phyloP scores from a whole-genome alignment of 2,113 vertebrate genomes.

The Gyps fulvus region DNA sequence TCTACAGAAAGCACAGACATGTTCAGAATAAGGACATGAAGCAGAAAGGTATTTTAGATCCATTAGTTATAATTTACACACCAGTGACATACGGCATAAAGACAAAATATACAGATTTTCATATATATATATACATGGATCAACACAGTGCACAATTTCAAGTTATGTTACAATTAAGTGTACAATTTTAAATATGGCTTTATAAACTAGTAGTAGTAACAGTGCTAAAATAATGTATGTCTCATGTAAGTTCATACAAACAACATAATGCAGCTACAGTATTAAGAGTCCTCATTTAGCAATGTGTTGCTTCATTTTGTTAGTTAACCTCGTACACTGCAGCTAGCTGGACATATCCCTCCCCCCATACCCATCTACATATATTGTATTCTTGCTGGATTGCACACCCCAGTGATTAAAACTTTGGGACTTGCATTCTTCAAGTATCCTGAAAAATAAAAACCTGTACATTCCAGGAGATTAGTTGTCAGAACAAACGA shows the following conservation, averaged over 20 bases:
- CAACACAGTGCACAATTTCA: conserved; percentile 70
- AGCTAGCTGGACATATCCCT: neutral
- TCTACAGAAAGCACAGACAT: neutral
- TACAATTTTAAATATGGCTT: conserved; percentile 80
- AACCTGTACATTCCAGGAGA: neutral
- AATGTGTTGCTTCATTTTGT: neutral
- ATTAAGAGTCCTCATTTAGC: neutral
- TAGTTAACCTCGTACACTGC: neutral
- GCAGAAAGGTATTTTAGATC: conserved; percentile 65
- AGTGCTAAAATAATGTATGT: conserved; percentile 64
- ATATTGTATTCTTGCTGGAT: neutral
- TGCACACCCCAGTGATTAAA: neutral
- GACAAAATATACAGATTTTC: conserved; percentile 76
- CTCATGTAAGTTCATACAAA: conserved; percentile 52
- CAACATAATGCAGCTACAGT: conserved; percentile 37
- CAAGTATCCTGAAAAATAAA: conserved; percentile 27
- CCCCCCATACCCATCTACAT: neutral
- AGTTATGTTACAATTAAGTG: conserved; percentile 77
- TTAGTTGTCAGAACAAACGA: neutral
- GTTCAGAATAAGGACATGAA: conserved; percentile 57
- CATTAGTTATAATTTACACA: conserved; percentile 75
- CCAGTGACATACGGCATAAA: conserved; percentile 70
- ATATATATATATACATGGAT: conserved; percentile 70
- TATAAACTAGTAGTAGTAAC: conserved; percentile 75
- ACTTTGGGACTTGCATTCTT: neutral